These are phyloP conservation scores for Holacanthus passer DNA, from an alignment of 2,113 vertebrate genomes.

Conservation along the genomic window DNA sequence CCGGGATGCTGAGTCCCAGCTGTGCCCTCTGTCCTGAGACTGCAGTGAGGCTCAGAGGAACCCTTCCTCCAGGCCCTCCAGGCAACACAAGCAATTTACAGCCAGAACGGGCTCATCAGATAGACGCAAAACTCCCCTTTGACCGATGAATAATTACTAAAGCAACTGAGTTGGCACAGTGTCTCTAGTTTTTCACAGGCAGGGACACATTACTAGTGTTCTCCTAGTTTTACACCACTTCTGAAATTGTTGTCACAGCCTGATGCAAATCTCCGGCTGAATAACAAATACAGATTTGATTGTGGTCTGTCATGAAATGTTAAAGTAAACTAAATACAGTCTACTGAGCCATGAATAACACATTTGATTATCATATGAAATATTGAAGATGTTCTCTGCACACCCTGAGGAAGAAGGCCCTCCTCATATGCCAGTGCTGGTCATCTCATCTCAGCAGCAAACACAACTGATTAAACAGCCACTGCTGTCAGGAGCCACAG, in stretches of 20 bases:
- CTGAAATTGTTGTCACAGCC: slow-evolving; percentile 48
- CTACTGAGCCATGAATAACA: slow-evolving; percentile 66
- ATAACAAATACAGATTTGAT: slow-evolving; percentile 60
- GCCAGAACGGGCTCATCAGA: slow-evolving; percentile 58
- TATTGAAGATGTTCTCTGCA: slow-evolving; percentile 61
- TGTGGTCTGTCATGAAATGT: slow-evolving; percentile 62
- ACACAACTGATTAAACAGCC: slow-evolving; percentile 59
- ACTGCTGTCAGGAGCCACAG: slow-evolving; percentile 15
- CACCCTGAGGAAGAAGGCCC: slow-evolving; percentile 21
- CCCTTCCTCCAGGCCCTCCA: slow-evolving; percentile 49
- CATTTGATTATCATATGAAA: slow-evolving; percentile 71
- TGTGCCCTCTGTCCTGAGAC: slow-evolving; percentile 78
- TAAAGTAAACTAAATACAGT: slow-evolving; percentile 63
- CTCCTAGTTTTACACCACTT: slow-evolving; percentile 50
- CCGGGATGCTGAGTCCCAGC: slow-evolving; percentile 75
- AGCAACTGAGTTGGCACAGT: slow-evolving; percentile 46
- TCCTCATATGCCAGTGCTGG: slow-evolving; percentile 42
- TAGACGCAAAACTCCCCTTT: slow-evolving; percentile 59
- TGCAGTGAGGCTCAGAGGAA: slow-evolving; percentile 61
- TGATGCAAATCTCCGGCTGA: slow-evolving; percentile 53
- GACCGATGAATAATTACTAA: slow-evolving; percentile 73
- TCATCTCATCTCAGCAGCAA: slow-evolving; percentile 64
- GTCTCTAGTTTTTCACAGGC: slow-evolving; percentile 52
- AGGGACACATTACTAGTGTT: slow-evolving; percentile 52
- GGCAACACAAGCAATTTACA: slow-evolving; percentile 47